A percentile compares a stretch with the other conserved stretches of the same genome.
phyloP scores from a whole-genome alignment of 2,797 vertebrate species.

The Propithecus deckenii region DNA sequence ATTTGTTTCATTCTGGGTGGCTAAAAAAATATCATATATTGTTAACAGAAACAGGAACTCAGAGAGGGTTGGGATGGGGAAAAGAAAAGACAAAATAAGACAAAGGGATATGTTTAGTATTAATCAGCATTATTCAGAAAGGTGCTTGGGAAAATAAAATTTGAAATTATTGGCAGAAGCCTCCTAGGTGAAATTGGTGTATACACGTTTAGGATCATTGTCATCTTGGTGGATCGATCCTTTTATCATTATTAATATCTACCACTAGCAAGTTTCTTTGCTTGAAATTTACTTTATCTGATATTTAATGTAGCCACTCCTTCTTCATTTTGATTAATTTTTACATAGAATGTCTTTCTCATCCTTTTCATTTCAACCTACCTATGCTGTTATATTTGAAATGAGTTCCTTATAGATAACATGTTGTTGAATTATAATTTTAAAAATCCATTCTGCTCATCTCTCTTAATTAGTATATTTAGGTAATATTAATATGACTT shows the following conservation, averaged over 20 bases:
- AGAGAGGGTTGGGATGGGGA: neutral
- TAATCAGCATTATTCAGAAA: neutral
- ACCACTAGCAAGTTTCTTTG: neutral
- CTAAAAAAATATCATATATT: neutral
- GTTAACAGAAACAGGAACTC: neutral
- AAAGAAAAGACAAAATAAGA: neutral
- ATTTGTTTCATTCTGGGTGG: neutral
- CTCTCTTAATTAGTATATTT: neutral
- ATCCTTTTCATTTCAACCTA: neutral
- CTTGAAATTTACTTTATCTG: neutral
- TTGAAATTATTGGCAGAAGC: neutral
- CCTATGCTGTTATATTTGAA: neutral
- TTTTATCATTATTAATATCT: neutral
- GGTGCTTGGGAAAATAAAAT: neutral
- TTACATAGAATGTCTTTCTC: neutral
- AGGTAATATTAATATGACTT: neutral
- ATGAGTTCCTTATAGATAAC: neutral
- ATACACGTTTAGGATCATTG: neutral
- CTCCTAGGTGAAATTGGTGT: neutral
- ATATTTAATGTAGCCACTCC: neutral
- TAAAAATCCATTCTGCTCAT: neutral
- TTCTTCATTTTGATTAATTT: neutral
- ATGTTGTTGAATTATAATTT: neutral
- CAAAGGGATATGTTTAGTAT: neutral
- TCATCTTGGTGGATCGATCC: neutral